Evolutionary conservation across 2,113 vertebrate species (phyloP), one percentile per base, ranked within the genome.

Genomic region (Edolisoma coerulescens): DNA sequence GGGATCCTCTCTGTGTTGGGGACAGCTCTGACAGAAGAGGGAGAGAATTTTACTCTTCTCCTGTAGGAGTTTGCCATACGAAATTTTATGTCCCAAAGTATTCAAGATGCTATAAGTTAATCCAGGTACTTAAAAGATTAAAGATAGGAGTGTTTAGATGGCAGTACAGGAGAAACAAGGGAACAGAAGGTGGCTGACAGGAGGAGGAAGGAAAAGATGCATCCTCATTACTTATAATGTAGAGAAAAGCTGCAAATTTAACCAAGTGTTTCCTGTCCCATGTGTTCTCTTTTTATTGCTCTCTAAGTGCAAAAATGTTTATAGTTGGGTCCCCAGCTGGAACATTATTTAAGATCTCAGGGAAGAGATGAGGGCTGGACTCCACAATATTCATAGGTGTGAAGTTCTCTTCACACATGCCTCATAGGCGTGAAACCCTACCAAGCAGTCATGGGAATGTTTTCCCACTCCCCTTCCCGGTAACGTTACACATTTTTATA

Each of bases 341-440:
- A 95, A 76, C 54, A 45, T 94, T 88, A 74, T 93, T 96, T 95
- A 91, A 94, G 68, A 56, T 67, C 79, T 94, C 42, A 32, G 78
- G 73, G 42, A 76, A 77, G n/a, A 77, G 53, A 53, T 56, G 35
- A 65, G 30, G 11, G 18, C 68, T 27, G 42, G 54, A 74, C 54
- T 88, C 59, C 37, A 42, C 1, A 0, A 50, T 86, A 90, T 49
- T 74, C 83, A 16, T 32, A 94, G 87, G 76, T 96, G 85, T 88
- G 85, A 93, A 90, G 47, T 52, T 75, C 21, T 84, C 61, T 90
- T 93, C 76, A 56, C 42, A 81, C 52, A 33, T 63, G 60, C 80
- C 64, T 89, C 64, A 53, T 21, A 90, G 68, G 52, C 2, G 5
- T 74, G 75, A 92, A 93, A 69, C 75, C 42, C 61, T 77, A 70